Evolutionary conservation across 1,140 invertebrate genomes (phyloP), one percentile per base, ranked within the genome.

Genomic region (Drosophila suzukii): DNA sequence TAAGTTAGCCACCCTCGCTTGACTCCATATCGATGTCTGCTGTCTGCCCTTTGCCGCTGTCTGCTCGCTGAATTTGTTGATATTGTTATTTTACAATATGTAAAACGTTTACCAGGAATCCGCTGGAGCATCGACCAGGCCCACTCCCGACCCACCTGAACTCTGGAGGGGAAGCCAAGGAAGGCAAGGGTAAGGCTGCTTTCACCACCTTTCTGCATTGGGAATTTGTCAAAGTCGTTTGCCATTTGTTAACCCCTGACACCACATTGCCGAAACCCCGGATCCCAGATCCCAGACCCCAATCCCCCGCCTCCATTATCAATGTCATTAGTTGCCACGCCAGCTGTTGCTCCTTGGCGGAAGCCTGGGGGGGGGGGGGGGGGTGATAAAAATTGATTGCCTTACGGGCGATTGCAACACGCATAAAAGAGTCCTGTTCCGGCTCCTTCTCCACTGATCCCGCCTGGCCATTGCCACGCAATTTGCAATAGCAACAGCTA

Each of bases 81-180:
- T 62, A 80, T 84, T 83, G 74, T 85, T 78, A 81, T 85, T 85
- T 78, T 78, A 86, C 78, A 86, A 86, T 86, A 86, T 85, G 78
- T 67, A 82, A 81, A 86, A 71, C 68, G 67, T 86, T 85, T 85
- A 67, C 75, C 47, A 53, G 55, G 63, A 86, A 78, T 81, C 63
- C 55, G 36, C 53, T 46, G 39, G 47, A 60, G 38, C 47, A 32
- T 50, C 39, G 34, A 24, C 38, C n/a, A 27, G 27, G n/a, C 15
- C 50, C 41, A 38, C 34, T 27, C n/a, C 49, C 10, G 6, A 46
- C 8, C 66, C 43, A 34, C 17, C 13, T 47, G 24, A 46, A 34
- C 41, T 39, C 5, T 1, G 3, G 30, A 30, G n/a, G 4, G 36
- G 17, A 11, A 4, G 15, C 34, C 17, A 24, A 1, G 17, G 10